Evolutionary conservation across 1,140 invertebrate species (phyloP), one percentile per base, ranked within the genome.

Genomic region (Calycopis cecrops): DNA sequence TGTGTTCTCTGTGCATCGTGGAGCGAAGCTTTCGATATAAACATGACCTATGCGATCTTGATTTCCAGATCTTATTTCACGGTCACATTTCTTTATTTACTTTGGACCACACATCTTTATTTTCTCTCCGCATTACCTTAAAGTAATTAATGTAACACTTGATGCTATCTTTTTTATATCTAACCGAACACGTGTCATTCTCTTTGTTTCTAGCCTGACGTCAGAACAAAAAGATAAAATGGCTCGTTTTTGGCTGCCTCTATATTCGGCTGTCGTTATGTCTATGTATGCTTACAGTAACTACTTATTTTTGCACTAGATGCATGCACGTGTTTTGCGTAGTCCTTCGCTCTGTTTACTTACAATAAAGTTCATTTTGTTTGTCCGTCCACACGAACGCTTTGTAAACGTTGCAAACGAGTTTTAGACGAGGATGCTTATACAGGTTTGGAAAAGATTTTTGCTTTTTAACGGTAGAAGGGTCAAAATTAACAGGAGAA

Each of bases 231-330:
- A 82, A 82, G 75, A 83, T 82, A 76, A 82, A 80, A 79, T 85
- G 83, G 83, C 83, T 86, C 81, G 81, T 86, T 79, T 79, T 86
- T 82, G 82, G 82, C 80, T 86, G 82, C 77, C 79, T 84, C 79
- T 84, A 81, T 82, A 71, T 86, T 67, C 81, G 80, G 76, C 78
- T 86, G 78, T 86, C 77, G 60, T 86, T 83, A 71, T 86, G 75
- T 84, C 80, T 86, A 81, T 86, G 83, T 84, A 86, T 83, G 83
- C 83, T 86, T 84, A 73, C 75, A 77, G 72, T 86, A 63, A 76
- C 55, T 72, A 60, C 63, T 79, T 73, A 73, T 59, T 77, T 73
- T 65, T 55, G 71, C 76, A 76, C 69, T 80, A 82, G 79, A 51
- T 66, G 83, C 83, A 86, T 83, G 80, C 67, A 51, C 48, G 51